Evolutionary conservation across 2,113 vertebrate genomes (phyloP).

Genomic region (Lates calcarifer): DNA sequence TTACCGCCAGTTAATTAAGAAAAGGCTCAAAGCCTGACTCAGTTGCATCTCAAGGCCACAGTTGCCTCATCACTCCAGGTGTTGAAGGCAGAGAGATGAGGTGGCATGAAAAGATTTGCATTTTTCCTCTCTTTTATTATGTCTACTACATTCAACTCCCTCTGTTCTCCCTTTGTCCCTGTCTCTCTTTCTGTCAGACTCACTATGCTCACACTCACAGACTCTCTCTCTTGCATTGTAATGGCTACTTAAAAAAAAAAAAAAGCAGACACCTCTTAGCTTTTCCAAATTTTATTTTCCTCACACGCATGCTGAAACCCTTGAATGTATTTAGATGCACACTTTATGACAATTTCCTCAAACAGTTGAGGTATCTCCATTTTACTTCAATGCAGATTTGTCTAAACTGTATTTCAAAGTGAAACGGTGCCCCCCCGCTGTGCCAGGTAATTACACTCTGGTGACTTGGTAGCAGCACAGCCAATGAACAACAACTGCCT

Average conservation of each 20-base stretch:
- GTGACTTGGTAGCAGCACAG: constrained; percentile 51
- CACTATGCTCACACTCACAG: neutral
- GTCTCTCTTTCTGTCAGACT: neutral
- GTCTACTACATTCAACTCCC: constrained; percentile 1
- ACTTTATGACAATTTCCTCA: constrained; percentile 64
- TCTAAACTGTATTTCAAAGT: constrained; percentile 63
- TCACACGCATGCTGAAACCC: constrained; percentile 11
- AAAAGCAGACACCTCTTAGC: constrained; percentile 24
- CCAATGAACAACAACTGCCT: constrained; percentile 33
- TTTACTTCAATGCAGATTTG: constrained; percentile 58
- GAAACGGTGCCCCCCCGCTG: constrained; percentile 60
- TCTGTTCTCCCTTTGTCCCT: neutral
- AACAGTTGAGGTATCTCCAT: constrained; percentile 51
- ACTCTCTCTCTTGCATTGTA: constrained; percentile 15
- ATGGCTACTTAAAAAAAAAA: constrained; percentile 6
- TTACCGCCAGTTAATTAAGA: constrained; percentile 61
- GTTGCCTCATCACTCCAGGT: constrained; percentile 32
- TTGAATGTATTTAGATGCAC: constrained; percentile 54
- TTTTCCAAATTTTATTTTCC: constrained; percentile 43
- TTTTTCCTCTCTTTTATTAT: constrained; percentile 18
- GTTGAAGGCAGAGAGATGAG: neutral
- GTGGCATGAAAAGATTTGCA: constrained; percentile 6
- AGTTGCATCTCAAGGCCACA: constrained; percentile 30
- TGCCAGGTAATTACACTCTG: constrained; percentile 63
- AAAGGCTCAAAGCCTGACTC: constrained; percentile 34